phyloP scores from a whole-genome alignment of 2,113 vertebrate species.

The Zosterops borbonicus region DNA sequence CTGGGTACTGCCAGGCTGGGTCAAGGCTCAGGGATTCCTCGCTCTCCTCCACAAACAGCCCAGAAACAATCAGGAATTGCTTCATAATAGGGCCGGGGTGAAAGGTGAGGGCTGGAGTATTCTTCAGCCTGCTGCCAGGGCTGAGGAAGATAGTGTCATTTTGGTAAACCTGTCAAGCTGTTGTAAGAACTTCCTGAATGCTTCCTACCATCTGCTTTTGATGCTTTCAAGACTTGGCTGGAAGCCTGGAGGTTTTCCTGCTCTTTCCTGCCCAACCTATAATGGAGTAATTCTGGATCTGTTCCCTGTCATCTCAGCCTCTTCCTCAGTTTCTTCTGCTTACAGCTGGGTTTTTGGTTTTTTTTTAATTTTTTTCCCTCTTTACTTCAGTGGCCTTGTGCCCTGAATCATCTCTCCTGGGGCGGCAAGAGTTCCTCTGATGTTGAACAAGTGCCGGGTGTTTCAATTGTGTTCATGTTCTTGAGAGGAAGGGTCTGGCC shows the following conservation, averaged over 20 bases:
- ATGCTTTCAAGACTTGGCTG: conserved; percentile 78
- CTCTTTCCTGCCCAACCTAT: conserved; percentile 78
- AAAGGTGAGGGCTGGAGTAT: conserved; percentile 47
- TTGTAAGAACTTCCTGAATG: conserved; percentile 77
- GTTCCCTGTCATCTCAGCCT: conserved; percentile 76
- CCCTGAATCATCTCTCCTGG: conserved; percentile 74
- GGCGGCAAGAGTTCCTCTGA: conserved; percentile 74
- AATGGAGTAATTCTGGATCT: conserved; percentile 72
- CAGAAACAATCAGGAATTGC: not conserved
- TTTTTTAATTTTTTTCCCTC: conserved; percentile 28
- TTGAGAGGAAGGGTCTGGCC: conserved; percentile 81
- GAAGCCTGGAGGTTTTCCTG: conserved; percentile 81
- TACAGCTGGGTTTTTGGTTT: conserved; percentile 63
- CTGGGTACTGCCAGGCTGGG: not conserved
- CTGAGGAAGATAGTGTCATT: conserved; percentile 61
- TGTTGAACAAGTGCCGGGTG: conserved; percentile 68
- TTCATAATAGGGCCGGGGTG: conserved; percentile 33
- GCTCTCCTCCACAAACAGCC: not conserved
- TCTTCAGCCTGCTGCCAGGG: conserved; percentile 67
- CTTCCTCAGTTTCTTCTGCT: conserved; percentile 72
- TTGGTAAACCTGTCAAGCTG: conserved; percentile 71
- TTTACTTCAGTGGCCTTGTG: conserved; percentile 77
- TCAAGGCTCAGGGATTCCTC: not conserved
- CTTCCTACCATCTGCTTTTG: conserved; percentile 85
- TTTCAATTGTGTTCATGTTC: conserved; percentile 74